phyloP scores from a whole-genome alignment of 2,797 vertebrate genomes.

The Gadopsis bispinosus region DNA sequence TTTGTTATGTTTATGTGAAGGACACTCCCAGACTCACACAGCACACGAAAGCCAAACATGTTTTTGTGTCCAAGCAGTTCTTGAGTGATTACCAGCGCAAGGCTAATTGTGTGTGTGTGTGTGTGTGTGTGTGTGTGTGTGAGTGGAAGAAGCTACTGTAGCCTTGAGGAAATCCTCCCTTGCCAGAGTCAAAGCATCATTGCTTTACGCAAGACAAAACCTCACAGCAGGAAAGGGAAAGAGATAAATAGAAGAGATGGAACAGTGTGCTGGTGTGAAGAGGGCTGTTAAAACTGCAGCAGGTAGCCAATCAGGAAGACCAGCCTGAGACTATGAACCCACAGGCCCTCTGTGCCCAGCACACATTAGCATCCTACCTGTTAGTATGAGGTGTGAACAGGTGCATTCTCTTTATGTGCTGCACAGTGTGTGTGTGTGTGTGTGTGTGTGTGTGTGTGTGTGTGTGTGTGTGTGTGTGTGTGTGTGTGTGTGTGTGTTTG shows the following conservation, averaged over 20 bases:
- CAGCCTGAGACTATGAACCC: conserved; percentile 35
- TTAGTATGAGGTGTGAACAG: conserved; percentile 59
- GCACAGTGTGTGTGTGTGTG: background rate
- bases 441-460: no score
- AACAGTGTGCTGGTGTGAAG: conserved; percentile 81
- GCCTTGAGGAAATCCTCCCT: conserved; percentile 83
- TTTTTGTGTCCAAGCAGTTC: conserved; percentile 58
- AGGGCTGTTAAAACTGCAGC: conserved; percentile 65
- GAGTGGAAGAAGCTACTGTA: conserved; percentile 72
- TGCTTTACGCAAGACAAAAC: conserved; percentile 70
- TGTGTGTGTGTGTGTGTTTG: no score
- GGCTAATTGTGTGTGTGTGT: conserved; percentile 60
- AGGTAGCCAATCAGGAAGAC: conserved; percentile 50
- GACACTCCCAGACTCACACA: conserved; percentile 42
- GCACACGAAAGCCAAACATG: conserved; percentile 61
- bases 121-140: conserved; percentile 18
- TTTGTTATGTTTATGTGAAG: conserved; percentile 46
- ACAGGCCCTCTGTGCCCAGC: conserved; percentile 9
- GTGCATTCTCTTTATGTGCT: conserved; percentile 46
- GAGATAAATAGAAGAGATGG: conserved; percentile 74
- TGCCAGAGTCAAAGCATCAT: conserved; percentile 78
- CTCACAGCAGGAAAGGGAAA: conserved; percentile 80
- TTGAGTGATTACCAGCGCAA: conserved; percentile 56
- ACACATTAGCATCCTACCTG: conserved; percentile 54
- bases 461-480: no score